phyloP scores from a whole-genome alignment of 30 jellyfish, hydroid and myxozoan species.

The Morbakka virulenta region DNA sequence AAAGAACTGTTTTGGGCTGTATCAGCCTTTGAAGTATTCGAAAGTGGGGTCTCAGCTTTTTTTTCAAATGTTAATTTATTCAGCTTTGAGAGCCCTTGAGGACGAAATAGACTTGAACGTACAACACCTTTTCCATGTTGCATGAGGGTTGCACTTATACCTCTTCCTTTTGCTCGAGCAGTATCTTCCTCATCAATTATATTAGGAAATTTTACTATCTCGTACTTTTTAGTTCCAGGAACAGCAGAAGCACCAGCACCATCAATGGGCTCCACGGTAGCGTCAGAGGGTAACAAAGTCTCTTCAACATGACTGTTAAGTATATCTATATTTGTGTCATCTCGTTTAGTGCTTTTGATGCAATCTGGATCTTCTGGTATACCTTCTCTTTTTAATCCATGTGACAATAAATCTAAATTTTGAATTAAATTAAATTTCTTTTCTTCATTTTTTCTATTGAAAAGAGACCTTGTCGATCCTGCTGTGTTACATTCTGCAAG shows the following conservation, averaged over 20 bases:
- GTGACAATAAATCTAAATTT: slow-evolving; percentile 61
- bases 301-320: not conserved
- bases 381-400: slow-evolving; percentile 57
- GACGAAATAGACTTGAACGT: not conserved
- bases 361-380: slow-evolving; percentile 38
- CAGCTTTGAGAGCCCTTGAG: not conserved
- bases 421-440: slow-evolving; percentile 46
- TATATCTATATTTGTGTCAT: not conserved
- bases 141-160: not conserved
- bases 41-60: not conserved
- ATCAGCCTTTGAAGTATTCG: not conserved
- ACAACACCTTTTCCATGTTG: not conserved
- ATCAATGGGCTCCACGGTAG: not conserved
- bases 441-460: slow-evolving; percentile 12
- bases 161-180: not conserved
- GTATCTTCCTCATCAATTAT: not conserved
- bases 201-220: not conserved
- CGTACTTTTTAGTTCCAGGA: not conserved
- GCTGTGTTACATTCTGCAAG: slow-evolving; percentile 52
- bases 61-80: not conserved
- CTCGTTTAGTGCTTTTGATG: not conserved
- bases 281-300: not conserved
- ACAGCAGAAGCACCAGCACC: not conserved
- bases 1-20: not conserved
- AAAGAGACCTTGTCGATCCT: slow-evolving; percentile 50